Evolutionary conservation across 1,140 invertebrate genomes (phyloP), one percentile per base, ranked within the genome.

Genomic region (Probaryconus sp.): DNA sequence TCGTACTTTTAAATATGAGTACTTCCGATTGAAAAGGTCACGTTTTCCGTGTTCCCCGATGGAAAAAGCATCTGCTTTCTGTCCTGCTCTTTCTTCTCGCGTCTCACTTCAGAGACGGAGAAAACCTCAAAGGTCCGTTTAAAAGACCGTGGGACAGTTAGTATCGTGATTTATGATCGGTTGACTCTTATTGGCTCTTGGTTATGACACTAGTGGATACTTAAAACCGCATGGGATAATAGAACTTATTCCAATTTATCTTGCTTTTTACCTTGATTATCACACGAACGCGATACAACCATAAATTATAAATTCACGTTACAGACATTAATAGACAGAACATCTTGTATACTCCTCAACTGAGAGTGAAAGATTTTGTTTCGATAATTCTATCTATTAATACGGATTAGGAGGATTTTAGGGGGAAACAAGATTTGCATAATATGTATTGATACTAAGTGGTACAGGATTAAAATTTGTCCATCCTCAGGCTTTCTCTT

Each of bases 61-160:
- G 11, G 30, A 18, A 43, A 53, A 37, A 37, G 37, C 53, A 53
- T 60, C 61, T 50, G 55, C 31, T 11, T 17, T 65, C 51, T 50
- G n/a, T n/a, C n/a, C n/a, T 64, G 18, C 64, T 33, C 28, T 48
- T 20, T 28, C 30, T 33, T 58, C 11, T 26, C 21, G 24, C 21
- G 2, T 45, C 61, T 56, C 61, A 42, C 51, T 55, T 14, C 20
- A 31, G 16, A 24, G 20, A 9, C 17, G 17, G 50, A 69, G 53
- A 75, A 63, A 75, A 65, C 24, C 55, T 76, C 65, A 76, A 67
- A 76, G 65, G 65, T 67, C 67, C 61, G 58, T 68, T 71, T 45
- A 50, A 60, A 53, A 60, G 67, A 64, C 74, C 74, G 74, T 76
- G 74, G 68, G 74, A 71, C 67, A 51, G 61, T 76, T 76, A 64